Evolutionary conservation across 2,797 vertebrate genomes (phyloP), one percentile per base, ranked within the genome.

Genomic region (Premnoplex brunnescens): DNA sequence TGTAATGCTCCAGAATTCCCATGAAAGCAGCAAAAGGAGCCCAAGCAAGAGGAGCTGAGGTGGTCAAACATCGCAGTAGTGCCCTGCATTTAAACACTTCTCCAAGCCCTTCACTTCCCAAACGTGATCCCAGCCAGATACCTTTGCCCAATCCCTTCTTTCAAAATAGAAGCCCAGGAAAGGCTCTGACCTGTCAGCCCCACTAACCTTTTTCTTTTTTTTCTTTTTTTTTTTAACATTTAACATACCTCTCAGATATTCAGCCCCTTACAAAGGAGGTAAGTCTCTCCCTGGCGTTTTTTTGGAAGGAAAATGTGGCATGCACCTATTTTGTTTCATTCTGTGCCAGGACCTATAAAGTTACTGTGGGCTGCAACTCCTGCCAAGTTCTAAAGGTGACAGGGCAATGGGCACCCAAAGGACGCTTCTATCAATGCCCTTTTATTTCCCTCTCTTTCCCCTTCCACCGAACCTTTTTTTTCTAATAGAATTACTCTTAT

Each of bases 401-500:
- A 64, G 80, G 85, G 85, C 86, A 69, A 95, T 92, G 95, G 97
- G 96, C 94, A 93, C 95, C 97, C 96, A 91, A 44, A 94, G 95
- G 94, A 88, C 82, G 49, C 96, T 89, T 91, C 94, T 72, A 89
- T 98, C 97, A 97, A 98, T 97, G 97, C 95, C 74, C 97, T 96
- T 98, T 98, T 94, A 97, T 97, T 97, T 96, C 94, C 93, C 84
- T 91, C 96, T 73, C 92, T 91, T 95, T 46, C 92, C 78, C 77
- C 46, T 89, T 89, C 89, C 94, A 93, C 95, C 81, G 0, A 93
- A 41, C 85, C 77, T 89, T 87, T 95, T 95, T 96, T 97, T 97
- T 96, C 97, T 97, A 97, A 97, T 97, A 97, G 97, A 97, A 97
- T 98, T 97, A 98, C 97, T 97, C 98, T 98, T 98, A 98, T 98